Evolutionary conservation across 1,140 invertebrate genomes (phyloP).

Genomic region (Diprion similis): DNA sequence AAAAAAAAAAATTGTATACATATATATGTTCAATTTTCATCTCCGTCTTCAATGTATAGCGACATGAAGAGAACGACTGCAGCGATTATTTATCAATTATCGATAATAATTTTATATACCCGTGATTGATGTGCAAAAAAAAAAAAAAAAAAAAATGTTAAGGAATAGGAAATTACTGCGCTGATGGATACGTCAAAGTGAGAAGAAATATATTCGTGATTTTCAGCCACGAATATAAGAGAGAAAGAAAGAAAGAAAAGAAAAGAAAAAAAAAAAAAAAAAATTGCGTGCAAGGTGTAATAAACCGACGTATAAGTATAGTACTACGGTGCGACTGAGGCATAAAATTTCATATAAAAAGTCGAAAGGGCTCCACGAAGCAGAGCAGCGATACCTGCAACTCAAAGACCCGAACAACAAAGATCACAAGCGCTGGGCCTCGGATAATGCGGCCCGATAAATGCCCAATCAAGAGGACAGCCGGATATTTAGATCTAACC

Average conservation of each 20-base stretch:
- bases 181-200: no score
- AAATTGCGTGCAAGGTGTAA: background rate
- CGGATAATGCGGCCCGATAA: background rate
- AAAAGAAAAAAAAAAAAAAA: background rate
- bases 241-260: background rate
- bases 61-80: conserved; percentile 9
- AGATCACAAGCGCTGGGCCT: conserved; percentile 56
- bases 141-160: background rate
- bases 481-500: background rate
- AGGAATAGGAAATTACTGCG: background rate
- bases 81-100: background rate
- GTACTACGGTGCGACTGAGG: conserved; percentile 41
- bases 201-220: no score
- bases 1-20: background rate
- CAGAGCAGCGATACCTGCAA: conserved; percentile 19
- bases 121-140: background rate
- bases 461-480: background rate
- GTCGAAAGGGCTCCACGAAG: conserved; percentile 46
- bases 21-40: background rate
- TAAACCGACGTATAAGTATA: background rate
- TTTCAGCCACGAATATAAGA: background rate
- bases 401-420: conserved; percentile 47
- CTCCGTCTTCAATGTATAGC: conserved; percentile 8
- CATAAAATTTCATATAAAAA: conserved; percentile 54
- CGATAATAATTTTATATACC: background rate